phyloP scores from a whole-genome alignment of 2,888 invertebrate species.

The Synergus laeviventris region DNA sequence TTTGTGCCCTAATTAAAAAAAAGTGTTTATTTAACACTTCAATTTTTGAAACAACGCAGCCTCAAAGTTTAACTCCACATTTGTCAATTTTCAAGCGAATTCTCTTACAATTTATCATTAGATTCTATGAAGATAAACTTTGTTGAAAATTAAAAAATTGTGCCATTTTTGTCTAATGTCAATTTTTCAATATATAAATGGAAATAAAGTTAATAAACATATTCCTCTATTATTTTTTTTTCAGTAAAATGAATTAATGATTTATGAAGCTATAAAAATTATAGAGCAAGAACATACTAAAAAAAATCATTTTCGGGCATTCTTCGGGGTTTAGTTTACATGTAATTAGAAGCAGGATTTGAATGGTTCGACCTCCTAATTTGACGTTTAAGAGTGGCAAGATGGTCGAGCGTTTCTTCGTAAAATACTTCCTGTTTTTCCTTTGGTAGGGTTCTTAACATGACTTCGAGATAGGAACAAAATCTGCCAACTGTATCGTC shows the following conservation, averaged over 20 bases:
- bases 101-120: too few species aligned
- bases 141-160: too few species aligned
- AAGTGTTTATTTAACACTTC: not conserved
- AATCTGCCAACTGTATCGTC: constrained; percentile 24
- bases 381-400: constrained; percentile 25
- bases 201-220: not conserved
- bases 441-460: constrained; percentile 31
- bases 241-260: not conserved
- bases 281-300: not conserved
- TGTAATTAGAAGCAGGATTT: constrained; percentile 21
- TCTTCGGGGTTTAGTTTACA: not conserved
- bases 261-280: not conserved
- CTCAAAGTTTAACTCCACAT: not conserved
- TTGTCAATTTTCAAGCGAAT: too few species aligned
- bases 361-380: constrained; percentile 33
- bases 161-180: not conserved
- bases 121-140: too few species aligned
- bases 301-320: not conserved
- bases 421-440: constrained; percentile 34
- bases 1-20: not conserved
- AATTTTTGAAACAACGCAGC: not conserved
- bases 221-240: not conserved
- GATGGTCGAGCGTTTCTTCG: constrained; percentile 26
- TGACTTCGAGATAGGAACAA: constrained; percentile 29
- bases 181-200: not conserved